Base-by-base conservation (phyloP, 2,888 invertebrate genomes). In the Drosophila melanosoma region DNA sequence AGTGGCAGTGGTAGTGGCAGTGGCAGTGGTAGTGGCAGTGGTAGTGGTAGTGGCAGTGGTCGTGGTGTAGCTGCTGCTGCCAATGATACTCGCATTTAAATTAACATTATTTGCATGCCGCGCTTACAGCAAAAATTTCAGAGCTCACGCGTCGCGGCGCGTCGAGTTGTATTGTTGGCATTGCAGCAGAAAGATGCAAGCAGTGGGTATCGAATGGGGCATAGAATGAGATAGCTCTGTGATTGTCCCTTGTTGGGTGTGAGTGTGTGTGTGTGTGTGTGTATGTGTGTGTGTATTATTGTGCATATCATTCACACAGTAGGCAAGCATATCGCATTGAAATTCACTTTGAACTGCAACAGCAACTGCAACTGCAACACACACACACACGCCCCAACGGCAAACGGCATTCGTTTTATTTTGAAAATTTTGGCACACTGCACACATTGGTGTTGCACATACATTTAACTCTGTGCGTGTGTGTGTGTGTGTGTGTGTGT, bases 51-150 rank as follows among this genome's bases (percentile, higher is more conserved):
- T 40, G 38, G 38, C 29, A 2, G 8, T 45, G 45, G 29, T 74
- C 68, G 38, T 57, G 26, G 38, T 29, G 29, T 20, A 15, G 56
- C 59, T 65, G 72, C 59, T 67, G 85, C 59, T 59, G 52, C 71
- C 83, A 75, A 86, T 88, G 84, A 85, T 88, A 88, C 81, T 88
- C 83, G 84, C 81, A 85, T 85, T 84, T 84, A 87, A 84, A 84
- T 84, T 85, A 85, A 84, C 84, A 84, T 84, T 84, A 85, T 88
- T 84, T 84, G 88, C 88, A 87, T 84, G 88, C 86, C 81, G 88
- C 83, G 86, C 74, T 87, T 84, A 83, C 78, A 85, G 83, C 84
- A 85, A 83, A 82, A 78, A 87, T 88, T 85, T 83, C 74, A 78
- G 70, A 64, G 68, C 82, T 64, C 69, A 57, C 73, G 66, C 69